Base-by-base conservation (phyloP, 2,113 vertebrate species). In the Lepus americanus region DNA sequence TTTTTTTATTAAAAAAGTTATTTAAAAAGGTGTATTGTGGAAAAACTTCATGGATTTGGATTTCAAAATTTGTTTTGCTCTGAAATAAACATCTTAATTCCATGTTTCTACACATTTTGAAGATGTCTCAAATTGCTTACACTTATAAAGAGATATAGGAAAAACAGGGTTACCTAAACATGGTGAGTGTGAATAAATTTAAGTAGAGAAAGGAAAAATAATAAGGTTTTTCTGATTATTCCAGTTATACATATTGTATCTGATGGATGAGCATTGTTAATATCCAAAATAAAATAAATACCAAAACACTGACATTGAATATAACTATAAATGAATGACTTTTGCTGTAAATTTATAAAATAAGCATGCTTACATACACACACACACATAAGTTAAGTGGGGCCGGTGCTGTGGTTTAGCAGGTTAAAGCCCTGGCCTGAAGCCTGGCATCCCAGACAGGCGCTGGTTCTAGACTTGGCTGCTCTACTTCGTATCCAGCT, bases 251-350 rank as follows among this genome's bases (percentile, higher is more conserved):
- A 22, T 31, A 55, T 14, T 89, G 31, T 55, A 51, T 76, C 92
- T 79, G 53, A 63, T 51, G 17, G 29, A 4, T 77, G 10, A 92
- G 6, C 20, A 89, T 12, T 44, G 44, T 85, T 53, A 85, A 63
- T 81, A 51, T 85, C 14, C 44, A 77, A 80, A 69, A 19, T 25
- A 96, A 49, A 69, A 63, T 33, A 86, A 96, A 79, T 88, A 70
- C 23, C 73, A 92, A 49, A 59, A 3, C 11, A 81, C 51, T 77
- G 25, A 66, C 67, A 86, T 23, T 80, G 9, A 92, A 72, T 23
- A 53, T 5, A 92, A 73, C 70, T 27, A 72, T 51, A 77, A 89
- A 87, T 9, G 78, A 76, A 66, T 70, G 12, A 66, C 59, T 70
- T 92, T 76, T 53, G 51, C 23, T 63, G 76, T 6, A 72, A 69